Conservation (phyloP, 2,113 vertebrate genomes). For the Gallinago undulata region DNA sequence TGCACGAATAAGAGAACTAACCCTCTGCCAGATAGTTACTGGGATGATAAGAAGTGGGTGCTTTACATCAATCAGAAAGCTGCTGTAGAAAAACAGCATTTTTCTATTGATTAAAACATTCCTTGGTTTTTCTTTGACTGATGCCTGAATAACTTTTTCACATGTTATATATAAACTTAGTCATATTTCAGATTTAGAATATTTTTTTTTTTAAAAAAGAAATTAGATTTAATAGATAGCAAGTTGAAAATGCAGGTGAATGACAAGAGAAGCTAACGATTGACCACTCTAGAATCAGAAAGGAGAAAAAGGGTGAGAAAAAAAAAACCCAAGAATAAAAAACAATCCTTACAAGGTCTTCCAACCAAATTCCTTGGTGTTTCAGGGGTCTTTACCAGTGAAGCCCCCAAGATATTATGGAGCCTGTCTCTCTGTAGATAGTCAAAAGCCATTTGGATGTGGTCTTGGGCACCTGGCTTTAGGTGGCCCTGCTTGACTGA, state of each 20-base stretch:
- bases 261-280: not conserved
- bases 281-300: not conserved
- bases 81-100: not conserved
- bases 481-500: not conserved
- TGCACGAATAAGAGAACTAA: not conserved
- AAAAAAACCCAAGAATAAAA: not conserved
- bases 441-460: not conserved
- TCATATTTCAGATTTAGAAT: no score
- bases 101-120: not conserved
- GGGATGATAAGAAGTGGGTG: not conserved
- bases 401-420: not conserved
- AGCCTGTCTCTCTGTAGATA: not conserved
- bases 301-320: not conserved
- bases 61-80: not conserved
- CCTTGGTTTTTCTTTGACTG: not conserved
- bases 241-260: not conserved
- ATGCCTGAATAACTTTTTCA: not conserved
- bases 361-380: not conserved
- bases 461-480: not conserved
- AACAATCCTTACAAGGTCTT: not conserved
- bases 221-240: not conserved
- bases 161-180: not conserved
- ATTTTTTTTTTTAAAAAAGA: not conserved
- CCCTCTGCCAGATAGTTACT: not conserved
- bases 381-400: not conserved